phyloP scores from a whole-genome alignment of 2,888 invertebrate species.

The Nymphalis urticae region DNA sequence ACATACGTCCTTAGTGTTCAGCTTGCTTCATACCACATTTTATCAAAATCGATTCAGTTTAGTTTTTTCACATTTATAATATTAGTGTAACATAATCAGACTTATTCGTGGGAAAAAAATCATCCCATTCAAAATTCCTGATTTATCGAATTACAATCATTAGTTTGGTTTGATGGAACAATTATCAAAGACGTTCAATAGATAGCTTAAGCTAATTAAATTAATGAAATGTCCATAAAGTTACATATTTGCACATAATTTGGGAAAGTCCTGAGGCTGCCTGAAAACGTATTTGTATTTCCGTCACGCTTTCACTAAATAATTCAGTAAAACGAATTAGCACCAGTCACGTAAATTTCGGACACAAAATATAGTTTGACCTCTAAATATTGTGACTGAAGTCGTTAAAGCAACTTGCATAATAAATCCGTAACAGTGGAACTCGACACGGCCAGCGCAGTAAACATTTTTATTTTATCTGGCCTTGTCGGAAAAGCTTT shows the following conservation, averaged over 20 bases:
- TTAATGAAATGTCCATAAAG: too few relatives aligned
- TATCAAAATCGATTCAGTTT: too few relatives aligned
- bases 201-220: too few relatives aligned
- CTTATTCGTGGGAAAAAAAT: too few relatives aligned
- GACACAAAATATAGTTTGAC: slow-evolving; percentile 10
- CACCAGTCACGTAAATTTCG: slow-evolving; percentile 11
- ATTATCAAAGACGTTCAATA: not conserved
- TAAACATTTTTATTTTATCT: slow-evolving; percentile 13
- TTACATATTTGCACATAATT: not conserved
- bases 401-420: slow-evolving; percentile 15
- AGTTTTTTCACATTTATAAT: too few relatives aligned
- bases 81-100: too few relatives aligned
- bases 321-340: slow-evolving; percentile 21
- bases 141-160: too few relatives aligned
- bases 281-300: not conserved
- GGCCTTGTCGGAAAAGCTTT: slow-evolving; percentile 5
- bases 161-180: not conserved
- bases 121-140: too few relatives aligned
- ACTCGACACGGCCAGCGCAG: not conserved
- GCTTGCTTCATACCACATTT: too few relatives aligned
- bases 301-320: slow-evolving; percentile 3
- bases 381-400: slow-evolving; percentile 16
- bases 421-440: slow-evolving; percentile 9
- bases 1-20: too few relatives aligned
- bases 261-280: not conserved